phyloP scores from a whole-genome alignment of 2,888 invertebrate genomes.

The Eudemis profundana region DNA sequence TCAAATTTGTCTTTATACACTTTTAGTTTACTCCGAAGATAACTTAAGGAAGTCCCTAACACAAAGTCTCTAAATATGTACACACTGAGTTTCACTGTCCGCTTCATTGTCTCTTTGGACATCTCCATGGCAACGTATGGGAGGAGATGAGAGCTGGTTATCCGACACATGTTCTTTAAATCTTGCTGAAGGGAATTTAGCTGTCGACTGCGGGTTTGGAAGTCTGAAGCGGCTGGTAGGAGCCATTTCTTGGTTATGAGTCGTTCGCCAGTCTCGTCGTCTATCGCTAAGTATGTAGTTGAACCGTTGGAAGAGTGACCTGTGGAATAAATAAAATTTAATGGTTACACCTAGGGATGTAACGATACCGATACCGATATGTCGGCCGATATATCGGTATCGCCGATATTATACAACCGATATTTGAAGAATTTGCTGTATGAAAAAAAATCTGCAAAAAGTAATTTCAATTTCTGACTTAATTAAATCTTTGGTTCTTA shows the following conservation, averaged over 20 bases:
- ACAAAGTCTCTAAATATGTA: slow-evolving; percentile 91
- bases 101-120: slow-evolving; percentile 83
- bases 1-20: slow-evolving; percentile 67
- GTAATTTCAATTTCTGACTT: no score
- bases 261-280: slow-evolving; percentile 89
- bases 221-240: slow-evolving; percentile 74
- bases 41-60: slow-evolving; percentile 74
- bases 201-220: slow-evolving; percentile 82
- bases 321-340: slow-evolving; percentile 54
- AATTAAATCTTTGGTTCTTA: no score
- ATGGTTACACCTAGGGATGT: no score
- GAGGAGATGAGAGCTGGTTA: slow-evolving; percentile 90
- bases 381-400: no score
- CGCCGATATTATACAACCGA: no score
- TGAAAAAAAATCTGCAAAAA: no score
- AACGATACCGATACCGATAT: no score
- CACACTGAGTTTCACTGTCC: slow-evolving; percentile 74
- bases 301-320: slow-evolving; percentile 91
- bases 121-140: slow-evolving; percentile 91
- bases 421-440: no score
- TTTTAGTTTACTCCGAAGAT: slow-evolving; percentile 57
- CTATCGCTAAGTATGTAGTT: slow-evolving; percentile 91
- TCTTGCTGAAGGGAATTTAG: slow-evolving; percentile 91
- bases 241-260: slow-evolving; percentile 92
- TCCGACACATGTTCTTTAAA: slow-evolving; percentile 87